Evolutionary conservation across 1,140 invertebrate species (phyloP), one percentile per base, ranked within the genome.

Genomic region (Polypedilum vanderplanki): DNA sequence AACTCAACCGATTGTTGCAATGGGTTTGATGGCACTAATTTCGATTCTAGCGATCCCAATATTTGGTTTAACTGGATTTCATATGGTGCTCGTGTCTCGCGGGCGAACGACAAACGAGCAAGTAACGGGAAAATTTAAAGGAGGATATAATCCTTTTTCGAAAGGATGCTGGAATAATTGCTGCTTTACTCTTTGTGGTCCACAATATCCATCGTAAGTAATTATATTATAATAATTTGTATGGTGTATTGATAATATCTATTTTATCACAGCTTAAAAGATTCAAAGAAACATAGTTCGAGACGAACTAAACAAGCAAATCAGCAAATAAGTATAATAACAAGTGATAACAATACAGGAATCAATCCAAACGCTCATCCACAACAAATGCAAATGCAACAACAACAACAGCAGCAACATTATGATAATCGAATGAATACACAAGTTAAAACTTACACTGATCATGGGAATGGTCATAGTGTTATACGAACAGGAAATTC

Each of bases 21-120:
- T 98, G 84, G 88, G 94, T 76, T 88, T 98, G 79, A 97, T 98
- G 90, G 91, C 89, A 77, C 87, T 98, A 77, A 95, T 97, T 79
- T 89, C 90, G 20, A 82, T 99, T 75, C 84, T 99, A 76, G 90
- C 97, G 78, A 94, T 99, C 82, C 98, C 98, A 77, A 97, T 99
- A 78, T 92, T 97, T 84, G 98, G 97, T 78, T 86, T 99, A 77
- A 98, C 97, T 76, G 94, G 94, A 74, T 99, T 99, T 85, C 98
- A 99, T 84, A 91, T 98, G 85, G 91, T 99, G 77, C 87, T 99
- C 76, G 96, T 99, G 65, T 93, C 95, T 15, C 87, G 96, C 79
- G 98, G 98, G n/a, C 88, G 97, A 75, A 99, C 98, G n/a, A 99
- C 98, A 75, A 99, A 99, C 86, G 98, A 99, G 86, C 98, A 99